Evolutionary conservation across 2,113 vertebrate species (phyloP).

Genomic region (Engystomops pustulosus): DNA sequence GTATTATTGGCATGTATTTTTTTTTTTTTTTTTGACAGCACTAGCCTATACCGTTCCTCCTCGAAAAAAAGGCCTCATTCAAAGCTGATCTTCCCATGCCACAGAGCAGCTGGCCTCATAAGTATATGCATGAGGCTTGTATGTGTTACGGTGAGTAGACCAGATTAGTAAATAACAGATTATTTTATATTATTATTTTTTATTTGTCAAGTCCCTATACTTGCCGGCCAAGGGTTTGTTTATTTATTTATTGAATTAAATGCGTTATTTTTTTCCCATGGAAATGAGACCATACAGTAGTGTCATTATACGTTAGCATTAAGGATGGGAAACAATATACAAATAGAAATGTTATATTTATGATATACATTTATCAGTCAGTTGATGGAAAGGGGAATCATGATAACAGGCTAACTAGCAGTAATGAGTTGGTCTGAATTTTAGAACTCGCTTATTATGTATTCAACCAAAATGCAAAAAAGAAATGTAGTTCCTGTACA

Average conservation of each 20-base stretch:
- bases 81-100: conserved; percentile 30
- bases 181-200: conserved; percentile 24
- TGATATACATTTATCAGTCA: conserved; percentile 14
- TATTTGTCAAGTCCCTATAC: conserved; percentile 33
- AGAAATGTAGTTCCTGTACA: too few relatives aligned
- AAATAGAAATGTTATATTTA: conserved; percentile 20
- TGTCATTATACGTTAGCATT: conserved; percentile 33
- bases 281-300: background rate
- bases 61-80: conserved; percentile 39
- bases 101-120: conserved; percentile 48
- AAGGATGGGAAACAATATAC: background rate
- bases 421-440: conserved; percentile 3
- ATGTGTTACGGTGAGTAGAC: conserved; percentile 31
- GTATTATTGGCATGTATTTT: conserved; percentile 54
- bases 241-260: conserved; percentile 35
- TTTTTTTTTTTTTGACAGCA: conserved; percentile 49
- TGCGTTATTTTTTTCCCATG: conserved; percentile 28
- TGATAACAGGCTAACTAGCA: background rate
- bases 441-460: too few relatives aligned
- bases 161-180: conserved; percentile 47
- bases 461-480: too few relatives aligned
- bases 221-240: conserved; percentile 11
- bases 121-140: conserved; percentile 50
- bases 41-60: conserved; percentile 41
- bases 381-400: background rate